These are phyloP conservation scores for Antrozous pallidus DNA, from an alignment of 2,797 vertebrate genomes.

Conservation along the genomic window DNA sequence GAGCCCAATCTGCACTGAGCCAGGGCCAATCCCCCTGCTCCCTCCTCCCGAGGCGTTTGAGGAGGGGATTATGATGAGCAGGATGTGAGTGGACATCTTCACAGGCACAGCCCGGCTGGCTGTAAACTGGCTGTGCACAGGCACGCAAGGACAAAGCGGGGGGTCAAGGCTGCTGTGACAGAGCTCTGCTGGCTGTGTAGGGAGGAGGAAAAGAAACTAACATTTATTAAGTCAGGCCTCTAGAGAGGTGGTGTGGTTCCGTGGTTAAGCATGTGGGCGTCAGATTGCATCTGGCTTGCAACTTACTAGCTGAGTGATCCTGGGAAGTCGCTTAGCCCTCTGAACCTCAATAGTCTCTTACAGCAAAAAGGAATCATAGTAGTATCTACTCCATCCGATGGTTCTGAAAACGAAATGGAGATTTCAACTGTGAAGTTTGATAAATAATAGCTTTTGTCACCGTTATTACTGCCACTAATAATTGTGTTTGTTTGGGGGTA, in stretches of 20 bases:
- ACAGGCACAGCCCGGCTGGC: background rate
- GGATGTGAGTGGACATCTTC: slow-evolving; percentile 23
- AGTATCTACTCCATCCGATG: background rate
- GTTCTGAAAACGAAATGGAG: slow-evolving; percentile 12
- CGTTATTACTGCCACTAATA: background rate
- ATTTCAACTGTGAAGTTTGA: background rate
- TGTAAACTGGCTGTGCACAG: background rate
- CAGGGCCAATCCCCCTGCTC: background rate
- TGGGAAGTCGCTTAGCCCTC: background rate
- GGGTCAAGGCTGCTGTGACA: background rate
- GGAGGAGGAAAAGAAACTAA: background rate
- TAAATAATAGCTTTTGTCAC: background rate
- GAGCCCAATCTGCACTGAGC: slow-evolving; percentile 14
- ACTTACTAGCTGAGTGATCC: background rate
- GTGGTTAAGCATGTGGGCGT: slow-evolving; percentile 21
- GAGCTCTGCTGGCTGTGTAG: background rate
- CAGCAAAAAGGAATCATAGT: background rate
- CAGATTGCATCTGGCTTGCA: background rate
- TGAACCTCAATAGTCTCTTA: background rate
- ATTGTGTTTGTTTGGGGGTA: background rate
- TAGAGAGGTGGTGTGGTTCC: background rate
- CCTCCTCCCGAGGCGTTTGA: slow-evolving; percentile 28
- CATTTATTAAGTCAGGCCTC: slow-evolving; percentile 33
- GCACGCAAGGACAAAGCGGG: background rate
- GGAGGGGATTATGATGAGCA: slow-evolving; percentile 39